Percentiles rank a stretch among this genome's conserved stretches.
These are phyloP conservation scores for Sinella curviseta DNA, from an alignment of 1,140 invertebrate genomes.

Conservation along the genomic window DNA sequence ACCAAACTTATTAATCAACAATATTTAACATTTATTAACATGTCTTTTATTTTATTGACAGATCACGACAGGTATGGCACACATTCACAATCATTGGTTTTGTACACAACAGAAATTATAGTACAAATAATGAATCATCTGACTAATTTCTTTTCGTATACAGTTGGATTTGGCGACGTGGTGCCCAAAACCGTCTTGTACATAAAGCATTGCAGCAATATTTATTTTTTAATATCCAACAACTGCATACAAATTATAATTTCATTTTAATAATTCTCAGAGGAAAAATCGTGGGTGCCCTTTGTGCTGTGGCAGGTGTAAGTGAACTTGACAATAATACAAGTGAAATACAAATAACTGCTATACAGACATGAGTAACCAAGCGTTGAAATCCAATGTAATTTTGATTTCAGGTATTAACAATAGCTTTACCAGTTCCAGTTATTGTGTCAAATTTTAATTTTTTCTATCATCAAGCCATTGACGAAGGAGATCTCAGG, in stretches of 20 bases:
- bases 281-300: slow-evolving; percentile 56
- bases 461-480: slow-evolving; percentile 38
- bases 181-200: neutral
- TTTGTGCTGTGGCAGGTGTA: slow-evolving; percentile 59
- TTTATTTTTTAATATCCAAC: too few relatives aligned
- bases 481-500: slow-evolving; percentile 13
- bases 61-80: slow-evolving; percentile 20
- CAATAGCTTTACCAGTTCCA: slow-evolving; percentile 87
- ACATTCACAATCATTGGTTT: too few relatives aligned
- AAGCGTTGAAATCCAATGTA: neutral
- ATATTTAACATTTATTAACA: neutral
- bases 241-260: too few relatives aligned
- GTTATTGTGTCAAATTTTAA: slow-evolving; percentile 90
- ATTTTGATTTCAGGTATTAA: slow-evolving; percentile 64
- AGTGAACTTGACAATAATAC: neutral
- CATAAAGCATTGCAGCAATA: too few relatives aligned
- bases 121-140: too few relatives aligned
- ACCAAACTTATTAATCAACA: neutral
- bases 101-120: too few relatives aligned
- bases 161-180: neutral
- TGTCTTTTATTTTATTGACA: neutral
- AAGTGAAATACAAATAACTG: too few relatives aligned
- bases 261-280: too few relatives aligned
- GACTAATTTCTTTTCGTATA: too few relatives aligned
- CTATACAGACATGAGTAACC: too few relatives aligned